phyloP scores from a whole-genome alignment of 2,888 invertebrate genomes.

The Hipparchia semele region DNA sequence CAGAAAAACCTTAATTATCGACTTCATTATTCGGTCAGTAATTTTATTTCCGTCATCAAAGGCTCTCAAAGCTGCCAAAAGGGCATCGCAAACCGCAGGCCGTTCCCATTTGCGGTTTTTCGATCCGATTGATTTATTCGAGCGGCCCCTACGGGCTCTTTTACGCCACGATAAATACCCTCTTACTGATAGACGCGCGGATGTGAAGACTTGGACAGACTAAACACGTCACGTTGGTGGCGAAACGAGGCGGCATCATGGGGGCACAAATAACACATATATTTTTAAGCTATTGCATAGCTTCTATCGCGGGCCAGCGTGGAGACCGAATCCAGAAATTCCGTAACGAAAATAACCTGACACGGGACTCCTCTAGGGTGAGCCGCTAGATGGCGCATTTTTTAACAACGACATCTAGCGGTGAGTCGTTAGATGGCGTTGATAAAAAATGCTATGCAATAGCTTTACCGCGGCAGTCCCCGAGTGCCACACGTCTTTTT shows the following conservation, averaged over 20 bases:
- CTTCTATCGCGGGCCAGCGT: no score
- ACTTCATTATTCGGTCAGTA: constrained; percentile 8
- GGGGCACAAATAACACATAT: background rate
- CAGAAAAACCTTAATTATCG: constrained; percentile 4
- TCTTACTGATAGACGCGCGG: constrained; percentile 31
- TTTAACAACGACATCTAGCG: no score
- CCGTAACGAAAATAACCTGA: no score
- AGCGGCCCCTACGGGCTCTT: constrained; percentile 26
- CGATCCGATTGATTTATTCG: constrained; percentile 30
- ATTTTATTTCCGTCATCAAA: background rate
- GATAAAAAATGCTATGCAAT: no score
- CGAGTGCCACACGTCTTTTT: no score
- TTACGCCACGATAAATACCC: constrained; percentile 36
- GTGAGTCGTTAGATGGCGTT: no score
- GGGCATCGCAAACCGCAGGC: background rate
- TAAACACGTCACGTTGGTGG: background rate
- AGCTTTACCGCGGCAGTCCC: no score
- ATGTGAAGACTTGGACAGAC: constrained; percentile 5
- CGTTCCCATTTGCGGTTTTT: constrained; percentile 21
- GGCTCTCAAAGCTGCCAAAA: constrained; percentile 10
- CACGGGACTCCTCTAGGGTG: no score
- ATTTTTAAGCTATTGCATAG: no score
- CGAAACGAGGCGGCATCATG: background rate
- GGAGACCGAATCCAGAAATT: no score
- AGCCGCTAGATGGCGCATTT: no score